Evolutionary conservation across 2,113 vertebrate species (phyloP), one percentile per base, ranked within the genome.

Genomic region (Leuciscus idus): DNA sequence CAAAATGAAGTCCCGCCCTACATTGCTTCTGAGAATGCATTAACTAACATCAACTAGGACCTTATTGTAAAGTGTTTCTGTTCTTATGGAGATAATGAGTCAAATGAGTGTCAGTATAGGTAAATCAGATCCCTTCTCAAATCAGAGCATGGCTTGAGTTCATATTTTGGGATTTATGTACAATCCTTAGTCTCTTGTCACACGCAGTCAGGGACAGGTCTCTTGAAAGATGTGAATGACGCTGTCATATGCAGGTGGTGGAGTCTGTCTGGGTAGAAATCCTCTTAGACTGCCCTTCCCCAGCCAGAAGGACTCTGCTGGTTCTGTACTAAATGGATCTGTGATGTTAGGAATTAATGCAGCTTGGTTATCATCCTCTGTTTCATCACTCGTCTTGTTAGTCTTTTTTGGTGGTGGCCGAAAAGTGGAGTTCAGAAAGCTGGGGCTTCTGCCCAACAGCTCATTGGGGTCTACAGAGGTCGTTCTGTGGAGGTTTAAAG

Each of bases 181-280:
- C 26, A 73, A 9, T 52, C 39, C 33, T 57, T 46, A 48, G 36
- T 81, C 21, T 72, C 17, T 64, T 46, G 17, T 48, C 62, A 46
- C 33, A 26, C 43, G 23, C 26, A 78, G 81, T 95, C 88, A 90
- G 75, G 87, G 94, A 95, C 95, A 95, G 36, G 95, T 95, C 83
- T 98, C 97, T 43, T 97, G 95, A 85, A 97, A 97, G 3, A 97
- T 96, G 81, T 96, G 97, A 86, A 99, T 97, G 90, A 98, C 96
- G 50, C 96, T 96, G 89, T 98, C 96, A 6, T 99, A 99, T 12
- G 97, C 96, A 0, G 98, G 98, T 52, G 98, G 97, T 0, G 96
- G 96, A 0, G 94, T 96, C 81, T 96, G 96, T 0, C 96, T 94
- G 11, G 97, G 93, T 1, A 97, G 93, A 76, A 96, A 97, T 30